Conservation (phyloP, 2,113 vertebrate species). For the Riparia riparia region DNA sequence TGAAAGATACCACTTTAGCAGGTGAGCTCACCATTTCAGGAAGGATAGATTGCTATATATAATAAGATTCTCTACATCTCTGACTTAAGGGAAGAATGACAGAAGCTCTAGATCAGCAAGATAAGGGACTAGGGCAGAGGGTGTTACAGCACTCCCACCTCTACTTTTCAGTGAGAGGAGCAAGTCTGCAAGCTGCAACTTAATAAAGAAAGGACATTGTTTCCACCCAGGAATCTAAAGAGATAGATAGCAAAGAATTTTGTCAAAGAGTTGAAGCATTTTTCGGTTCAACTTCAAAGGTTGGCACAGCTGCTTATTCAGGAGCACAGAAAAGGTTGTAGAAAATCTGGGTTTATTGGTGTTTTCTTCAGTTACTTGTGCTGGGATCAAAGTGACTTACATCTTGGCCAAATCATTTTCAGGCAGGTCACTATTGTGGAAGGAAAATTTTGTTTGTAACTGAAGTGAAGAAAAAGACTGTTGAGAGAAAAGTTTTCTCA, state of each 20-base stretch:
- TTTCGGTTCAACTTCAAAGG: neutral
- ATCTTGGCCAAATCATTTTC: neutral
- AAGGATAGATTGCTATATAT: neutral
- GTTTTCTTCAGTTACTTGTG: neutral
- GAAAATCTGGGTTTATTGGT: neutral
- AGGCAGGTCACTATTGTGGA: neutral
- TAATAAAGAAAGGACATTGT: neutral
- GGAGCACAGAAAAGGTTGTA: neutral
- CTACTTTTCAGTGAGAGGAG: neutral
- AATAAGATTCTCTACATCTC: neutral
- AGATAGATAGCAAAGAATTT: neutral
- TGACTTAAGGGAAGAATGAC: neutral
- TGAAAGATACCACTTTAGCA: neutral
- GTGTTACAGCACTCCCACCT: neutral
- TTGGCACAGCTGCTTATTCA: neutral
- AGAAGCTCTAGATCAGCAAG: accelerated
- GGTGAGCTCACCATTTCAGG: neutral
- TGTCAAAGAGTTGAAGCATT: neutral
- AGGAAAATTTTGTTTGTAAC: neutral
- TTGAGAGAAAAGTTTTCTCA: neutral
- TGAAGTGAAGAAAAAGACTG: neutral
- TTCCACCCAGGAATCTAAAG: neutral
- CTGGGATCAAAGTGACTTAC: neutral
- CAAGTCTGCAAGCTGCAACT: neutral
- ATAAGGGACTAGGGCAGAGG: neutral